Evolutionary conservation across 1,140 invertebrate genomes (phyloP).

Genomic region (Artemia franciscana): DNA sequence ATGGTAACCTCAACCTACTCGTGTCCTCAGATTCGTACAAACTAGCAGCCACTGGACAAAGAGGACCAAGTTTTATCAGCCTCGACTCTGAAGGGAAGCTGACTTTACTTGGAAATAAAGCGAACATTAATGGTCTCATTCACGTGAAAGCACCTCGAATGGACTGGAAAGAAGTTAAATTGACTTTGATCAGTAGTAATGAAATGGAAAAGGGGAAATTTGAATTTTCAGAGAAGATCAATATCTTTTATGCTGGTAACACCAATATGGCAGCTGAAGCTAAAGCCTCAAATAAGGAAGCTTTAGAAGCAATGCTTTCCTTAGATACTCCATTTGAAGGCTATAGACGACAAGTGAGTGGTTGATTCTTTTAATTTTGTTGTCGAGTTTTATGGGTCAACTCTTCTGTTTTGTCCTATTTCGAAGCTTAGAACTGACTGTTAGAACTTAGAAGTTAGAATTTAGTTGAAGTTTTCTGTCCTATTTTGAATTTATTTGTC

Average conservation of each 20-base stretch:
- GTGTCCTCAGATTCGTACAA: slow-evolving; percentile 5
- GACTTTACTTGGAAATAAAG: slow-evolving; percentile 1
- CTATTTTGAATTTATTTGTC: no score
- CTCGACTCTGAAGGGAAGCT: slow-evolving; percentile 4
- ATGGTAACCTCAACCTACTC: slow-evolving; percentile 2
- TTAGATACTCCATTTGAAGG: slow-evolving; percentile 7
- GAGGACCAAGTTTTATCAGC: slow-evolving; percentile 4
- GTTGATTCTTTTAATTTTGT: not conserved
- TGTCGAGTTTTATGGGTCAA: not conserved
- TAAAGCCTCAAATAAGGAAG: not conserved
- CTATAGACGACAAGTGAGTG: slow-evolving; percentile 1
- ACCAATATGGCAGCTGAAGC: slow-evolving; percentile 3
- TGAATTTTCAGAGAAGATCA: slow-evolving; percentile 5
- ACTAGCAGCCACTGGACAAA: not conserved
- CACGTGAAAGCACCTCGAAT: slow-evolving; percentile 7
- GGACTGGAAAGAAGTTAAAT: slow-evolving; percentile 6
- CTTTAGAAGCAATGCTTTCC: not conserved
- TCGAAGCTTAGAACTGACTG: no score
- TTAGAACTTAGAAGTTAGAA: no score
- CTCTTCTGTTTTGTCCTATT: no score
- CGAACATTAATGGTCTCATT: slow-evolving; percentile 3
- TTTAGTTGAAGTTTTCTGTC: no score
- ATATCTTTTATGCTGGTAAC: slow-evolving; percentile 2
- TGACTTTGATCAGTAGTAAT: not conserved
- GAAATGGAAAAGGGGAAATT: slow-evolving; percentile 1